Evolutionary conservation across 2,888 invertebrate species (phyloP).

Genomic region (Mythimna ferrago): DNA sequence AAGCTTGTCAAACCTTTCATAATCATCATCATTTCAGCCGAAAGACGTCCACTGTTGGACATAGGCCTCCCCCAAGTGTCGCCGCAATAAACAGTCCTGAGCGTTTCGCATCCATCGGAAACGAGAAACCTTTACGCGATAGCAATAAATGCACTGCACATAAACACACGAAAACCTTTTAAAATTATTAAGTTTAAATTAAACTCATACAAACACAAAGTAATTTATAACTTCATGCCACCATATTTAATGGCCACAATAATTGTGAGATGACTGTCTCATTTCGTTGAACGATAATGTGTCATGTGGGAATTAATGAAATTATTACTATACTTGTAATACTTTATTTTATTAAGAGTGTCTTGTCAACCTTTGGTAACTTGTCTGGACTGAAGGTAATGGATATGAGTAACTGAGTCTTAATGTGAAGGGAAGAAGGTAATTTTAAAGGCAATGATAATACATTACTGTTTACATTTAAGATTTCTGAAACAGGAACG

Average conservation of each 20-base stretch:
- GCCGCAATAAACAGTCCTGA: too few species aligned
- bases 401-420: conserved; percentile 44
- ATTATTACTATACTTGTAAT: conserved; percentile 39
- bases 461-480: not conserved
- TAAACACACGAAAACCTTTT: conserved; percentile 7
- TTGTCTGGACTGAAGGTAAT: conserved; percentile 38
- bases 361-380: conserved; percentile 38
- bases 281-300: conserved; percentile 44
- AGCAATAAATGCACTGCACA: not conserved
- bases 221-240: conserved; percentile 49
- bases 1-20: not conserved
- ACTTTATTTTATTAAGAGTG: conserved; percentile 36
- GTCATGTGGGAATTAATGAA: conserved; percentile 43
- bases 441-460: conserved; percentile 8
- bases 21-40: too few species aligned
- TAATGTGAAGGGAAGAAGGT: conserved; percentile 44
- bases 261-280: conserved; percentile 46
- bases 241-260: conserved; percentile 45
- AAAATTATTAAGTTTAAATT: conserved; percentile 16
- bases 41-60: too few species aligned
- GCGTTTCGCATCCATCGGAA: too few species aligned
- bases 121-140: not conserved
- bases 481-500: not conserved
- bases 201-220: conserved; percentile 36
- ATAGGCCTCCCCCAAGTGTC: too few species aligned